Base-by-base conservation (phyloP, 2,113 vertebrate species). In the Chionomys nivalis region DNA sequence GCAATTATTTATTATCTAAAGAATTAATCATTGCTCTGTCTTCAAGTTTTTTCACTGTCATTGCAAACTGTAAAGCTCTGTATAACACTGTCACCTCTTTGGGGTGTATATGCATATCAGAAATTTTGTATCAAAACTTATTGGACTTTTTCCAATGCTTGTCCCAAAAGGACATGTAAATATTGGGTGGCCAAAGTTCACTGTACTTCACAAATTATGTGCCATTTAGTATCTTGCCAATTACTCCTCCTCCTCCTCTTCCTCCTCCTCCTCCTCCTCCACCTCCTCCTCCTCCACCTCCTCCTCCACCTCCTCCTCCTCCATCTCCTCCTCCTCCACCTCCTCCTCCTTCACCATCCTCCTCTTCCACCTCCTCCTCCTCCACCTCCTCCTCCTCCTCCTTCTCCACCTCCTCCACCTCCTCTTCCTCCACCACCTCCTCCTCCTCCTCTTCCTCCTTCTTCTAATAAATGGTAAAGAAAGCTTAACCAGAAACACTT, bases 161-260 rank as follows among this genome's bases (percentile, higher is more conserved):
- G 70, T 81, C 91, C 93, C 28, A 75, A 47, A 88, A 94, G 88
- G 72, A 68, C 19, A 33, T 89, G 31, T 89, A 93, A 77, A 52
- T 24, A 24, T 6, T 83, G 49, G 3, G 19, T 58, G n/a, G 65
- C 81, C 12, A 52, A 42, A 87, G 28, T 83, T 96, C 17, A 42
- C 31, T 44, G 7, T 58, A 52, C 47, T 92, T 87, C 81, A 65
- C 23, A 85, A 68, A 42, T 68, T 76, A 63, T 42, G 16, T 85
- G 12, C 23, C 36, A 1, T 72, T 91, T 36, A 63, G 9, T 68
- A 61, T 75, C 28, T 83, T 81, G 9, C 61, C 70, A 81, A 90
- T 31, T 72, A 91, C 70, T 21, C 44, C 16, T 39, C 70, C 49
- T 75, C 90, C 61, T 88, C 91, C n/a, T n/a, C n/a, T n/a, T n/a